Percentiles rank a stretch among this genome's conserved stretches.
phyloP scores from a whole-genome alignment of 2,888 invertebrate genomes.

The Agrilus cyanescens region DNA sequence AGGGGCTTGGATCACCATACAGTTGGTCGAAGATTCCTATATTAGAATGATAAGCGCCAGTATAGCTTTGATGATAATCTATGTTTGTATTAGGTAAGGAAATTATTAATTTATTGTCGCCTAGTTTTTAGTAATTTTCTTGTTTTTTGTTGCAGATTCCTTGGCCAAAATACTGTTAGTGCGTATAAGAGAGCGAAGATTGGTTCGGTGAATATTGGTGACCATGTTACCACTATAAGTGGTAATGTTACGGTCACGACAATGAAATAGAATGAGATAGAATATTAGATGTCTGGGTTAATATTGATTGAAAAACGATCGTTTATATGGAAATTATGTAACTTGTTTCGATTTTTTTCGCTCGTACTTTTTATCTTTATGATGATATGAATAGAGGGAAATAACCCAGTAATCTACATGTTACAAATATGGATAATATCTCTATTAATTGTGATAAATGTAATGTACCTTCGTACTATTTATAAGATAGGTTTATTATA shows the following conservation, averaged over 20 bases:
- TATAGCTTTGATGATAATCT: slow-evolving; percentile 68
- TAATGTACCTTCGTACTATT: too few relatives aligned
- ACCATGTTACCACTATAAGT: slow-evolving; percentile 42
- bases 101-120: not conserved
- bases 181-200: slow-evolving; percentile 89
- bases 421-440: too few relatives aligned
- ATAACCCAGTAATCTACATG: too few relatives aligned
- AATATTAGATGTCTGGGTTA: slow-evolving; percentile 13
- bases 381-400: too few relatives aligned
- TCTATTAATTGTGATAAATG: too few relatives aligned
- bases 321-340: too few relatives aligned
- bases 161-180: slow-evolving; percentile 75
- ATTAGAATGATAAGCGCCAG: slow-evolving; percentile 72
- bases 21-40: slow-evolving; percentile 65
- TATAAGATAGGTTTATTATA: too few relatives aligned
- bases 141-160: slow-evolving; percentile 48
- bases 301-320: slow-evolving; percentile 8
- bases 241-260: slow-evolving; percentile 35
- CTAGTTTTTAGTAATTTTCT: not conserved
- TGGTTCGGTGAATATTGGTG: slow-evolving; percentile 65
- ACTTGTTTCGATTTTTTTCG: too few relatives aligned
- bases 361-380: too few relatives aligned
- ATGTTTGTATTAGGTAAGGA: slow-evolving; percentile 67
- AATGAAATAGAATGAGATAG: slow-evolving; percentile 15
- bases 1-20: slow-evolving; percentile 68